A percentile compares a stretch with the other conserved stretches of the same genome.
Conservation (phyloP, 2,888 invertebrate genomes). For the Bombylius discolor region DNA sequence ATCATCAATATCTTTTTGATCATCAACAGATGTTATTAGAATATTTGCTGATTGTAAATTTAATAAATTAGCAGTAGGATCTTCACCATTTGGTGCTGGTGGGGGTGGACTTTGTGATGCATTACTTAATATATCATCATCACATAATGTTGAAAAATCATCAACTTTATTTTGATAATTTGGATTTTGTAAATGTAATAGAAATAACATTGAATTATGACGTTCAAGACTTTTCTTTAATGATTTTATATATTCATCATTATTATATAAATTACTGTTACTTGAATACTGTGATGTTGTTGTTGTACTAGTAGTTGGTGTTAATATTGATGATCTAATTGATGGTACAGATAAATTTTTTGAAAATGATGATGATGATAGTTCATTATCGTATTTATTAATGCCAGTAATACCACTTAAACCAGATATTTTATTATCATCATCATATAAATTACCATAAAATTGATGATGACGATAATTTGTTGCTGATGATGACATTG, state of each 20-base stretch:
- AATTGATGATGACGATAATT: background rate
- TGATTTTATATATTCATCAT: slow-evolving; percentile 34
- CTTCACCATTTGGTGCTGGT: slow-evolving; percentile 61
- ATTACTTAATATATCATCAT: slow-evolving; percentile 22
- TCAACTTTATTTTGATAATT: slow-evolving; percentile 24
- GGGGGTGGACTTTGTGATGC: slow-evolving; percentile 63
- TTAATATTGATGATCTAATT: background rate
- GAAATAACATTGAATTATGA: slow-evolving; percentile 34
- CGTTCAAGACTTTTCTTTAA: slow-evolving; percentile 31
- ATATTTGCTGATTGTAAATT: background rate
- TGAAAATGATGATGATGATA: background rate
- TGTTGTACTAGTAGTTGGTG: background rate
- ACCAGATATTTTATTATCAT: background rate
- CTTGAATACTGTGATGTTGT: slow-evolving; percentile 12
- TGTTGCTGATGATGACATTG: background rate
- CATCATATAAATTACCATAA: background rate
- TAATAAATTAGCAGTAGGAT: background rate
- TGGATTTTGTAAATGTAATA: slow-evolving; percentile 33
- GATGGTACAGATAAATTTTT: background rate
- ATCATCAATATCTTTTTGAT: background rate
- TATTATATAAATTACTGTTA: slow-evolving; percentile 27
- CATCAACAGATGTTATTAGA: background rate
- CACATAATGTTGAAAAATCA: slow-evolving; percentile 18
- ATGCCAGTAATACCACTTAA: background rate
- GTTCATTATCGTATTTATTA: background rate